These are phyloP conservation scores for Trissoscelio sp. DNA, from an alignment of 2,888 invertebrate species.

Conservation along the genomic window DNA sequence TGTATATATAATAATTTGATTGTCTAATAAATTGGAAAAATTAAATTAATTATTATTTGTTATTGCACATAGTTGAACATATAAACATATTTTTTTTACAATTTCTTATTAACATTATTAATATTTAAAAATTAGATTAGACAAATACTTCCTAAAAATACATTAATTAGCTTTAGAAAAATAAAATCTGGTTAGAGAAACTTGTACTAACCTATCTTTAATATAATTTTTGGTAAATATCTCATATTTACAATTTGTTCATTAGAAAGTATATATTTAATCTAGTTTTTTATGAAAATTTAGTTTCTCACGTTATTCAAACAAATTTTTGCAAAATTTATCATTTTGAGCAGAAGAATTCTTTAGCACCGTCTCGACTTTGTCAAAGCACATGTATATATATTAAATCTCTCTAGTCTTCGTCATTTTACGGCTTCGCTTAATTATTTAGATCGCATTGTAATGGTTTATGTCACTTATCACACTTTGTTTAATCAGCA, in stretches of 20 bases:
- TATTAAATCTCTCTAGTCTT: constrained; percentile 25
- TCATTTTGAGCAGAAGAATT: no score
- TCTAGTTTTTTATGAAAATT: constrained; percentile 10
- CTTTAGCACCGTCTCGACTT: constrained; percentile 13
- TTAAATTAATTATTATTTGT: no score
- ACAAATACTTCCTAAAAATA: constrained; percentile 30
- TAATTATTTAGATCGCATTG: constrained; percentile 41
- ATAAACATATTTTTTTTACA: no score
- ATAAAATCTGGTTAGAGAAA: constrained; percentile 41
- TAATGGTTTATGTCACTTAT: constrained; percentile 46
- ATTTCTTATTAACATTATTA: no score
- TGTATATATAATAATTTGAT: no score
- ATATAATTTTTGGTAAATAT: constrained; percentile 22
- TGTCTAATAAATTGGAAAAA: no score
- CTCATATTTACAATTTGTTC: constrained; percentile 31
- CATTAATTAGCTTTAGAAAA: constrained; percentile 27
- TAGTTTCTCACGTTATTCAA: neutral
- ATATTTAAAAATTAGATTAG: constrained; percentile 8
- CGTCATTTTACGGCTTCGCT: constrained; percentile 19
- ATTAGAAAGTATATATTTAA: constrained; percentile 44
- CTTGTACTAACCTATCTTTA: constrained; percentile 27
- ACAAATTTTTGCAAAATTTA: no score
- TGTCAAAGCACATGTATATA: constrained; percentile 9
- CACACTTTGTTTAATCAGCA: constrained; percentile 57
- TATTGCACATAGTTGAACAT: no score